A percentile compares a stretch with the other conserved stretches of the same genome.
phyloP scores from a whole-genome alignment of 2,888 invertebrate genomes.

The Apodemia duryi region DNA sequence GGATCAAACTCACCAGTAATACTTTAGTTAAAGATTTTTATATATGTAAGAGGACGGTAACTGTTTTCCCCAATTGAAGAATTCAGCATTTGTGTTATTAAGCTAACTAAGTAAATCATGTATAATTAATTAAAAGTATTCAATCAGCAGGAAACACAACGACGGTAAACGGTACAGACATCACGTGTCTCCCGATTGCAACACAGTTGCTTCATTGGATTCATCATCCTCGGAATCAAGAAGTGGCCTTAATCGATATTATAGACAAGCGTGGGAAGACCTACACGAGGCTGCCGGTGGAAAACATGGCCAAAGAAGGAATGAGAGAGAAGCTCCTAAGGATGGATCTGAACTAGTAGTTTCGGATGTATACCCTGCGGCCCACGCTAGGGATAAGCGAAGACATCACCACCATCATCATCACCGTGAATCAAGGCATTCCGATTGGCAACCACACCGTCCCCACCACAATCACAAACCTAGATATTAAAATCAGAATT shows the following conservation, averaged over 20 bases:
- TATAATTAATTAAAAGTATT: conserved; percentile 1
- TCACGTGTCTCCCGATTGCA: conserved; percentile 93
- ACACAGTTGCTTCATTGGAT: conserved; percentile 93
- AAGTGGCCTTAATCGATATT: conserved; percentile 91
- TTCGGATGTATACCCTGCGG: conserved; percentile 80
- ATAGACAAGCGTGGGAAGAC: conserved; percentile 96
- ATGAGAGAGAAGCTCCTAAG: conserved; percentile 78
- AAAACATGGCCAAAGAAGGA: conserved; percentile 61
- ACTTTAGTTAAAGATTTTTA: no score
- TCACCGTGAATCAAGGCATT: conserved; percentile 81
- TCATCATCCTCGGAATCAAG: conserved; percentile 92
- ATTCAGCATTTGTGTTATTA: no score
- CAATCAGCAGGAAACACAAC: conserved; percentile 68
- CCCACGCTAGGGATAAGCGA: conserved; percentile 76
- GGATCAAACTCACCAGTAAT: no score
- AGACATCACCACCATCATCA: conserved; percentile 88
- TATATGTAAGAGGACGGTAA: no score
- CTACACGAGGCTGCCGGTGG: conserved; percentile 88
- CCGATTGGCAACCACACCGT: conserved; percentile 80
- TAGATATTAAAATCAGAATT: conserved; percentile 52
- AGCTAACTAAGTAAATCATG: no score
- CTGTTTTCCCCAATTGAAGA: no score
- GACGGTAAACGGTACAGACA: conserved; percentile 93
- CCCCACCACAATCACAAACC: conserved; percentile 76
- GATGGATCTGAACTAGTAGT: conserved; percentile 89